Evolutionary conservation across 1,140 invertebrate species (phyloP), one percentile per base, ranked within the genome.

Genomic region (Paraescarpia echinospica): DNA sequence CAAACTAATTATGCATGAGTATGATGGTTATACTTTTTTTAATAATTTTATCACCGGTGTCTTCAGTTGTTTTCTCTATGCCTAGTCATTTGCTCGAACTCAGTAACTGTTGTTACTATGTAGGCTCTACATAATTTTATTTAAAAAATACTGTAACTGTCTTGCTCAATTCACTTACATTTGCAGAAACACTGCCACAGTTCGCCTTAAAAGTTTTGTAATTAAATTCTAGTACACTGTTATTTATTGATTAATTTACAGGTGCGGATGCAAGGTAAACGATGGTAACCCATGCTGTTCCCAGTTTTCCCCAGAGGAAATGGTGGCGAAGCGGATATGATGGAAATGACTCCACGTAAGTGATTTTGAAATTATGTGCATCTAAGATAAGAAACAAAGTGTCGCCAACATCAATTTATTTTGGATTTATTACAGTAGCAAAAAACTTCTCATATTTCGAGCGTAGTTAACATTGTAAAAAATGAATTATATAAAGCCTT

Each of bases 281-380:
- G 27, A 22, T 77, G 59, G 59, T 18, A 31, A 77, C 59, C 59
- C 8, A 18, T 77, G 59, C 59, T 77, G 59, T 77, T 77, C 59
- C 14, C 59, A 77, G 59, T 77, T 77, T 77, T 77, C 59, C 8
- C 59, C 59, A 0, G 22, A 77, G 59, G 59, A 77, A 77, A 77
- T 77, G 59, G 59, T 51, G 48, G 48, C 48, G 48, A 51, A 51
- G 22, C 22, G 59, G 59, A 1, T 77, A 77, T 77, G 59, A 27
- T 77, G 59, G 59, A 77, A 77, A 77, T 77, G 59, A 77, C 59
- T 77, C 59, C 59, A 77, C 59, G 59, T 77, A 77, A 77, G 59
- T 77, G 22, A 6, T 77, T 77, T 12, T 77, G 22, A 77, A 0
- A 77, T 77, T 77, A 77, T 77, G 59, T 77, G 59, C 59, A 77